A percentile compares a stretch with the other conserved stretches of the same genome.
phyloP scores from a whole-genome alignment of 2,888 invertebrate genomes.

The Eumerus sabulonum region DNA sequence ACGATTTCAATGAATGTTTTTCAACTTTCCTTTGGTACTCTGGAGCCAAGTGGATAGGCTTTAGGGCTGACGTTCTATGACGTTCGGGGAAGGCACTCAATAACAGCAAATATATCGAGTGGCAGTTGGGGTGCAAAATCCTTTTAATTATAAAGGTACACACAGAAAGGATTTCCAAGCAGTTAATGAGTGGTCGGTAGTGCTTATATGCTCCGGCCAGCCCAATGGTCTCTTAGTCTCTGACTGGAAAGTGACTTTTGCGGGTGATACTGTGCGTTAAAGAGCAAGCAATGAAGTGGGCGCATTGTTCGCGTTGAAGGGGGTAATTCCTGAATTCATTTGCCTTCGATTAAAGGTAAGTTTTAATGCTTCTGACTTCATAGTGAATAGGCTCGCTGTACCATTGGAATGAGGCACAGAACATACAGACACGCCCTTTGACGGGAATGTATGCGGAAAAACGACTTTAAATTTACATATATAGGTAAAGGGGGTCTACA shows the following conservation, averaged over 20 bases:
- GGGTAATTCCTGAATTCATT: conserved; percentile 59
- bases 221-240: no score
- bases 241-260: conserved; percentile 23
- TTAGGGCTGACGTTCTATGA: conserved; percentile 23
- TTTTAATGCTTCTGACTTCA: conserved; percentile 38
- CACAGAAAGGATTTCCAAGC: conserved; percentile 40
- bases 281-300: conserved; percentile 12
- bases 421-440: no score
- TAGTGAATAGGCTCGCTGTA: background rate
- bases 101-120: conserved; percentile 48
- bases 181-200: conserved; percentile 40
- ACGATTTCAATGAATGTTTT: conserved; percentile 5
- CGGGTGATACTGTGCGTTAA: conserved; percentile 16
- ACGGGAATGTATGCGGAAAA: no score
- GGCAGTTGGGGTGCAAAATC: conserved; percentile 47
- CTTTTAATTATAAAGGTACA: conserved; percentile 52
- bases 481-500: no score
- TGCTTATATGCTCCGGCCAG: background rate
- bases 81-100: conserved; percentile 10
- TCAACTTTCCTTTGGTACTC: conserved; percentile 37
- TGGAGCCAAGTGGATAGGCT: background rate
- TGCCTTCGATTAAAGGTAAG: conserved; percentile 44
- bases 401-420: no score
- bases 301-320: conserved; percentile 30
- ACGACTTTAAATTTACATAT: no score